phyloP scores from a whole-genome alignment of 2,113 vertebrate species.

The Carassius gibelio region DNA sequence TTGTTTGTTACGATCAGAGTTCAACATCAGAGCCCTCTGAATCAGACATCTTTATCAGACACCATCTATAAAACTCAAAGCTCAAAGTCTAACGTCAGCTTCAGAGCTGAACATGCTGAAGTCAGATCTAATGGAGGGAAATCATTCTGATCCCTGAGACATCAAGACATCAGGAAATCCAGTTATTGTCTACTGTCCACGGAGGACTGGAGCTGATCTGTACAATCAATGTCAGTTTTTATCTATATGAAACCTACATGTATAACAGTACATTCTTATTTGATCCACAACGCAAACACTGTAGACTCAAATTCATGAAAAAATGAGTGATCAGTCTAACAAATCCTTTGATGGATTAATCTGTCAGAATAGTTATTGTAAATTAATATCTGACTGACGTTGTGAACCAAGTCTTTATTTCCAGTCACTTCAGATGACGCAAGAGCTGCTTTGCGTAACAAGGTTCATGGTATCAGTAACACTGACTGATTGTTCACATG shows the following conservation, averaged over 20 bases:
- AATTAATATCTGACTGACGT: too few relatives aligned
- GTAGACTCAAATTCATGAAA: too few relatives aligned
- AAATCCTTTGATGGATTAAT: too few relatives aligned
- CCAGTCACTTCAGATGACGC: background rate
- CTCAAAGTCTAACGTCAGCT: constrained; percentile 33
- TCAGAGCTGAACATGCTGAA: background rate
- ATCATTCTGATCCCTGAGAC: background rate
- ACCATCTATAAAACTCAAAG: constrained; percentile 28
- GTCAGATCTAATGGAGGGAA: background rate
- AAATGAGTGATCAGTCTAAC: too few relatives aligned
- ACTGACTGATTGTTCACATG: background rate
- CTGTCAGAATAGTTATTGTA: too few relatives aligned
- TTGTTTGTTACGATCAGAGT: constrained; percentile 22
- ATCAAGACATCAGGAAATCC: background rate
- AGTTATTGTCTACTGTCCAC: background rate
- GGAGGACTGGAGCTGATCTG: background rate
- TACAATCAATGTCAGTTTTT: background rate
- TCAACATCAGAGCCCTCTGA: background rate
- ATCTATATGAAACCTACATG: too few relatives aligned
- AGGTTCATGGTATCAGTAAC: background rate
- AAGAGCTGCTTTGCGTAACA: background rate
- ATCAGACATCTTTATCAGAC: constrained; percentile 43
- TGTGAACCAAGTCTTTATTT: too few relatives aligned
- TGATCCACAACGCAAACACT: too few relatives aligned
- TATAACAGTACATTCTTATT: too few relatives aligned